Conservation (phyloP, 2,113 vertebrate species). For the Dicerorhinus sumatrensis region DNA sequence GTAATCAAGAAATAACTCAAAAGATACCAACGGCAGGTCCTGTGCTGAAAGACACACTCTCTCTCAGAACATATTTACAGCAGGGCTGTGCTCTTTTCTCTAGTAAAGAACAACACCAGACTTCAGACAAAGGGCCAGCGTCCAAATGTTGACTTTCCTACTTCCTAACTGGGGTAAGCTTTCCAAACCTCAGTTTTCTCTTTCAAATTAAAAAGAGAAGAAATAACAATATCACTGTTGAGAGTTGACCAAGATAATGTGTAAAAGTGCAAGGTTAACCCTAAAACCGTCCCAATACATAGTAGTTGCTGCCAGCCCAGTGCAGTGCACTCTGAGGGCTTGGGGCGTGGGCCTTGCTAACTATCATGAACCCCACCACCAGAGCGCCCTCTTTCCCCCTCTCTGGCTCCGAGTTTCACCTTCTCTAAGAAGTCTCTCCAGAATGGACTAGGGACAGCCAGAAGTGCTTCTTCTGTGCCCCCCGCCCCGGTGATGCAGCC, state of each 20-base stretch:
- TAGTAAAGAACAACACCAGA: background rate
- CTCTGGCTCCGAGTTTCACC: background rate
- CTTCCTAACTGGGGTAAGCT: background rate
- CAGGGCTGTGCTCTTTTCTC: background rate
- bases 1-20: background rate
- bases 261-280: background rate
- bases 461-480: background rate
- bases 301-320: background rate
- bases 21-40: background rate
- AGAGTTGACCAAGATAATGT: background rate
- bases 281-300: background rate
- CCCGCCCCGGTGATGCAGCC: background rate
- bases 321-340: background rate
- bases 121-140: background rate
- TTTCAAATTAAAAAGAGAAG: background rate
- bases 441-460: background rate
- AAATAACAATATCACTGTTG: background rate
- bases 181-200: slow-evolving; percentile 27
- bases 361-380: background rate
- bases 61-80: background rate
- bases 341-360: background rate
- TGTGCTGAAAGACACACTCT: background rate
- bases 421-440: background rate
- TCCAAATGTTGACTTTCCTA: background rate
- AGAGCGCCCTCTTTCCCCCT: background rate